phyloP scores from a whole-genome alignment of 2,888 invertebrate genomes.

The Troides helena region DNA sequence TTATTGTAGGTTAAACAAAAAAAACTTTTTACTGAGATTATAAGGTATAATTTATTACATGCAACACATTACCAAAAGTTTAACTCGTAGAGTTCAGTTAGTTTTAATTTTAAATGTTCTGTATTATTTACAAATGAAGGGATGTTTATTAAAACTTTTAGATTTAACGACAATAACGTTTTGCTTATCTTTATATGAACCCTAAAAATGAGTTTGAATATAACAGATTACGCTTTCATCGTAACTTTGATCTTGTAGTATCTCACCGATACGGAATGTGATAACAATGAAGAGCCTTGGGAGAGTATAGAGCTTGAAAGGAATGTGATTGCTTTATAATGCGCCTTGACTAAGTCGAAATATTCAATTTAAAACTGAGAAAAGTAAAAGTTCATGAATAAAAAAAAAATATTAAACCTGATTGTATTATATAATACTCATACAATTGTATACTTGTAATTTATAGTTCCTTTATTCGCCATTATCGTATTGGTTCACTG shows the following conservation, averaged over 20 bases:
- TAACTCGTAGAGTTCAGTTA: too few species aligned
- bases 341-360: background rate
- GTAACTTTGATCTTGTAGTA: background rate
- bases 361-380: background rate
- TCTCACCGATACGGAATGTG: conserved; percentile 11
- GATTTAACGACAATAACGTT: background rate
- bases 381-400: background rate
- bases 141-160: too few species aligned
- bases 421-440: background rate
- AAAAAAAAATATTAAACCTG: background rate
- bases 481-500: too few species aligned
- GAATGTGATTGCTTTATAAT: background rate
- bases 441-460: too few species aligned
- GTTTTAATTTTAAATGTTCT: too few species aligned
- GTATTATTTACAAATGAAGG: too few species aligned
- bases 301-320: background rate
- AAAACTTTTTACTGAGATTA: too few species aligned
- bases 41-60: too few species aligned
- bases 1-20: too few species aligned
- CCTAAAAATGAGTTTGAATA: background rate
- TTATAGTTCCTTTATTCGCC: too few species aligned
- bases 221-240: background rate
- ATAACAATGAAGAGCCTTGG: conserved; percentile 11
- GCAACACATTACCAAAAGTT: too few species aligned
- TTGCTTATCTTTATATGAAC: background rate